Evolutionary conservation across 2,113 vertebrate genomes (phyloP).

Genomic region (Eublepharis macularius): DNA sequence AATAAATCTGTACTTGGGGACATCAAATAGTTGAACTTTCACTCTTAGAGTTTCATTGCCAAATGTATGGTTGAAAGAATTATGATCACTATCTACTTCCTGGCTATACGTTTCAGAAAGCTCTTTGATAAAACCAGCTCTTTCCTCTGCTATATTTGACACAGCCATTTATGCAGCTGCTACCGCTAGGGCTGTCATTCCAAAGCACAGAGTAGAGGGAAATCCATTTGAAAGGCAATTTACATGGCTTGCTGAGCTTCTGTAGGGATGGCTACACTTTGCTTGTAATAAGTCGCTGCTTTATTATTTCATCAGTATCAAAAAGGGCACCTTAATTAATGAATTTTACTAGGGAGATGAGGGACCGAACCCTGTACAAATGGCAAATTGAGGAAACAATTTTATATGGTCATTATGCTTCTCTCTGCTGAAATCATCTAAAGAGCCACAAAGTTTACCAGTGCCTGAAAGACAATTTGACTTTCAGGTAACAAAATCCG

Average conservation of each 20-base stretch:
- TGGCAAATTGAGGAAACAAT: background rate
- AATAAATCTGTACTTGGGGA: background rate
- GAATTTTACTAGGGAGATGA: slow-evolving; percentile 22
- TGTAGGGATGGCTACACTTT: slow-evolving; percentile 15
- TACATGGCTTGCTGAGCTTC: background rate
- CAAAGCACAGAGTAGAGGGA: background rate
- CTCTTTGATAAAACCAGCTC: background rate
- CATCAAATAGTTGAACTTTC: background rate
- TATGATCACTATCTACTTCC: background rate
- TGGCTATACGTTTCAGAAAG: background rate
- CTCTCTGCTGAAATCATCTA: slow-evolving; percentile 18
- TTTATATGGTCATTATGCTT: slow-evolving; percentile 4
- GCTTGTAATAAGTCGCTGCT: slow-evolving; percentile 21
- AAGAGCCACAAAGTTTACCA: slow-evolving; percentile 27
- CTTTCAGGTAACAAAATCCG: slow-evolving; percentile 46
- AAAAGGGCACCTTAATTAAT: slow-evolving; percentile 27
- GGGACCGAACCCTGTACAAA: background rate
- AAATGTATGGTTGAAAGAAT: background rate
- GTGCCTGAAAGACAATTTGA: slow-evolving; percentile 41
- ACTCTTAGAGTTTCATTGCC: background rate
- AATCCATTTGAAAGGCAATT: background rate
- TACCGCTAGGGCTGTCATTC: background rate
- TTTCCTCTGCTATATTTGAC: background rate
- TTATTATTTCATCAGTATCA: slow-evolving; percentile 18
- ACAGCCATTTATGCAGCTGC: background rate